Conservation (phyloP, 1,140 invertebrate genomes). For the Lasaia peninsularis region DNA sequence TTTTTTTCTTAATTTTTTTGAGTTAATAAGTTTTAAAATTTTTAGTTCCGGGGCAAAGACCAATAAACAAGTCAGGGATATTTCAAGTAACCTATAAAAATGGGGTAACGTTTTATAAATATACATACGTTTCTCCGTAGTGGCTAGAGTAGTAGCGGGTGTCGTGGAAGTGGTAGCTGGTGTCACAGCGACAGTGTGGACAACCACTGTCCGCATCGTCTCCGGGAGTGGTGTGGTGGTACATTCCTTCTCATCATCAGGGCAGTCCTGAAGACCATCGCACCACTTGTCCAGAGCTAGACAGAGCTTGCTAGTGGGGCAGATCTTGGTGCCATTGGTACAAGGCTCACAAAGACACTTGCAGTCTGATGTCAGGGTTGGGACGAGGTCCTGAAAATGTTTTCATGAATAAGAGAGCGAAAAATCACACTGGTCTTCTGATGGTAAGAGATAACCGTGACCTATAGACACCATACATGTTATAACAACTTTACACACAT, state of each 20-base stretch:
- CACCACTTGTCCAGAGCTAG: conserved; percentile 86
- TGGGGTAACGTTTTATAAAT: neutral
- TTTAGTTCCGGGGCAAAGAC: too few relatives aligned
- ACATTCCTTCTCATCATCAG: conserved; percentile 89
- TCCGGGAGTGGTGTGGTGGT: conserved; percentile 45
- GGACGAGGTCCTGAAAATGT: conserved; percentile 67
- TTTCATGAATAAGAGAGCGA: neutral
- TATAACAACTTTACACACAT: too few relatives aligned
- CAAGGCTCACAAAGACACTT: conserved; percentile 87
- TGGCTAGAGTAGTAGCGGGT: conserved; percentile 23
- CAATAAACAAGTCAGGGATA: too few relatives aligned
- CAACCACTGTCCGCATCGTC: conserved; percentile 34
- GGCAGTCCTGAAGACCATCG: conserved; percentile 89
- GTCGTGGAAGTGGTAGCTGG: conserved; percentile 33
- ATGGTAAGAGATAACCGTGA: too few relatives aligned
- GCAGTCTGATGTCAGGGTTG: conserved; percentile 78
- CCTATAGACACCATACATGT: too few relatives aligned
- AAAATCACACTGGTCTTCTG: too few relatives aligned
- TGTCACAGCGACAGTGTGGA: conserved; percentile 27
- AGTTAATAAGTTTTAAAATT: too few relatives aligned
- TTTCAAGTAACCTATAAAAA: too few relatives aligned
- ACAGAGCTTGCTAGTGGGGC: conserved; percentile 86
- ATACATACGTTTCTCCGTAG: conserved; percentile 49
- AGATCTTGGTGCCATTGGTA: conserved; percentile 80
- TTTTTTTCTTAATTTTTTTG: too few relatives aligned